A percentile compares a stretch with the other conserved stretches of the same genome.
Conservation (phyloP, 2,113 vertebrate genomes). For the Cyprinodon variegatus region DNA sequence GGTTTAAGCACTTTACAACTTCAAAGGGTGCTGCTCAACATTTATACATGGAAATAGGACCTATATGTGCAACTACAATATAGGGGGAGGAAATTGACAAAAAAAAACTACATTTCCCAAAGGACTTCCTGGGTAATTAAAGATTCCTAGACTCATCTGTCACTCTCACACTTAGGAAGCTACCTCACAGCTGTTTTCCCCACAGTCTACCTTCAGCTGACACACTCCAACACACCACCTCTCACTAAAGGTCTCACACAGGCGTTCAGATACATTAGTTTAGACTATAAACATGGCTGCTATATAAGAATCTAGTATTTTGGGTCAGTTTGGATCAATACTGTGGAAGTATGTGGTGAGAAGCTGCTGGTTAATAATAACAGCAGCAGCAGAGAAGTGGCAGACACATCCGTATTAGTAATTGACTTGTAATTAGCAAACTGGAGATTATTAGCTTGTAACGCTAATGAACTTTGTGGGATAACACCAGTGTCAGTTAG, state of each 20-base stretch:
- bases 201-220: constrained; percentile 34
- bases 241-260: constrained; percentile 33
- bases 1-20: constrained; percentile 14
- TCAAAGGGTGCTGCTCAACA: constrained; percentile 5
- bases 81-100: constrained; percentile 25
- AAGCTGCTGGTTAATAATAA: constrained; percentile 62
- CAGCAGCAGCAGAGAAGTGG: constrained; percentile 29
- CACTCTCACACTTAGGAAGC: constrained; percentile 34
- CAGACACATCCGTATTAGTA: constrained; percentile 53
- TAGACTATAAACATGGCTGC: background rate
- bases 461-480: constrained; percentile 65
- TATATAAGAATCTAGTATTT: background rate
- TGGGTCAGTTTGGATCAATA: constrained; percentile 32
- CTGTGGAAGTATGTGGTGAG: background rate
- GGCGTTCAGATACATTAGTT: constrained; percentile 20
- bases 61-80: constrained; percentile 20
- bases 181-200: constrained; percentile 56
- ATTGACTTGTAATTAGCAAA: constrained; percentile 72
- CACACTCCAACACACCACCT: constrained; percentile 18
- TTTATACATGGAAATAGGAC: constrained; percentile 27
- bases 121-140: constrained; percentile 60
- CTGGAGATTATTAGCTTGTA: constrained; percentile 66
- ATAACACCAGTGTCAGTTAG: constrained; percentile 26
- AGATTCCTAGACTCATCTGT: constrained; percentile 43
- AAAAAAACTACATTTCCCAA: constrained; percentile 51